Evolutionary conservation across 2,797 vertebrate species (phyloP), one percentile per base, ranked within the genome.

Genomic region (Myotis pilosus): DNA sequence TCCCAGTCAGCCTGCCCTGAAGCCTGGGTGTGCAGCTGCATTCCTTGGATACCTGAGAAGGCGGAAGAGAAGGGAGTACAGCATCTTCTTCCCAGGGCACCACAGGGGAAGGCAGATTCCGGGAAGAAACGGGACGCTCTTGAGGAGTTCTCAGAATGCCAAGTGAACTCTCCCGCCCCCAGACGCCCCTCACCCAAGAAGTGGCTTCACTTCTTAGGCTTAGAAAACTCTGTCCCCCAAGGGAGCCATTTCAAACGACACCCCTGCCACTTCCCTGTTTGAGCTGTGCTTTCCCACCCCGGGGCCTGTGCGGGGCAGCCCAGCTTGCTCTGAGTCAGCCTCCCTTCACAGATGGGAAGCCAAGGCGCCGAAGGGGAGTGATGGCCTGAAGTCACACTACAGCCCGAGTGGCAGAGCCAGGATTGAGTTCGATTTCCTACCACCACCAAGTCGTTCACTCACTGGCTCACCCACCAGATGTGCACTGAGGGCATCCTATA

Each of bases 11-110:
- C 36, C 2, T 20, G 62, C 47, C 60, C 68, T 1, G 8, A 64
- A 68, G 82, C 47, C 80, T 47, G n/a, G 44, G 69, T 2, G 20
- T 47, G 33, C 36, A 75, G 62, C 80, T 55, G 30, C 79, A 57
- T 36, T 82, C 83, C 72, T 81, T 38, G 22, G 94, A 86, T 89
- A 88, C 47, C 64, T 9, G 79, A 85, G 86, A 92, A 68, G 76
- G 76, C 8, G 5, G 60, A 38, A 62, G 25, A 91, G 51, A 62
- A 49, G 6, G 22, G 17, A 49, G 36, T 4, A 1, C 2, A 78
- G 17, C 81, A 55, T 75, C 69, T 79, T 82, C 41, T 25, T 71
- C 82, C 69, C 47, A 30, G 72, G 47, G 53, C 25, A 30, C 64
- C 5, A 1, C 44, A 25, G n/a, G 22, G 36, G 12, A 12, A 78